Base-by-base conservation (phyloP, 1,140 invertebrate species). In the Lasioglossum albipes region DNA sequence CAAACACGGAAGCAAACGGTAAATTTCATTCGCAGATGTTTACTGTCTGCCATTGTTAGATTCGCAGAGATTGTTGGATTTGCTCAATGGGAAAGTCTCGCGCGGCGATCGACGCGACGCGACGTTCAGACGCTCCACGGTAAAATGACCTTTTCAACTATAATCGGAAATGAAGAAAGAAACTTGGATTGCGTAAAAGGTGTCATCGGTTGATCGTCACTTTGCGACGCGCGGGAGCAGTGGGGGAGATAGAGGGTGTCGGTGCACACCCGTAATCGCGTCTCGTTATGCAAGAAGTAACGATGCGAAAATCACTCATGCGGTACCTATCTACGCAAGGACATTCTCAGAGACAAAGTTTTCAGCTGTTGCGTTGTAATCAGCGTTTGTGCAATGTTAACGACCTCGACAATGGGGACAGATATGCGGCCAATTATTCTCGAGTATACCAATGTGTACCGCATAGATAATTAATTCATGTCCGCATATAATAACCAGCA, bases 311-410 rank as follows among this genome's bases (percentile, higher is more conserved):
- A 77, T 89, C 82, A 79, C 73, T 88, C 83, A 87, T 87, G 89
- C 88, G 82, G 81, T 75, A 81, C 76, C 83, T 84, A 84, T 88
- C 82, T 80, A 72, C 49, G 83, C 88, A 91, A 91, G 90, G 88
- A 84, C 89, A 81, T 76, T 79, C 83, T 67, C 70, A 71, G 75
- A 75, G 70, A 72, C 59, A 2, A 79, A 82, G 64, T 78, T 85
- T 84, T 84, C 83, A 85, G 73, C 61, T 76, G 74, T 57, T 59
- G 59, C 66, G 68, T 12, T 54, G 70, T 79, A 84, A 75, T 75
- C 79, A 9, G 7, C 41, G 57, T 84, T 85, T 75, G 79, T 82
- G 83, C 79, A 85, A 85, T 62, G 79, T 79, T 85, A 82, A 83
- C 76, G 85, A 83, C 84, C 85, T 86, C 85, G 85, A 83, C 85